Conservation (phyloP, 2,113 vertebrate genomes). For the Rhipidura dahli region DNA sequence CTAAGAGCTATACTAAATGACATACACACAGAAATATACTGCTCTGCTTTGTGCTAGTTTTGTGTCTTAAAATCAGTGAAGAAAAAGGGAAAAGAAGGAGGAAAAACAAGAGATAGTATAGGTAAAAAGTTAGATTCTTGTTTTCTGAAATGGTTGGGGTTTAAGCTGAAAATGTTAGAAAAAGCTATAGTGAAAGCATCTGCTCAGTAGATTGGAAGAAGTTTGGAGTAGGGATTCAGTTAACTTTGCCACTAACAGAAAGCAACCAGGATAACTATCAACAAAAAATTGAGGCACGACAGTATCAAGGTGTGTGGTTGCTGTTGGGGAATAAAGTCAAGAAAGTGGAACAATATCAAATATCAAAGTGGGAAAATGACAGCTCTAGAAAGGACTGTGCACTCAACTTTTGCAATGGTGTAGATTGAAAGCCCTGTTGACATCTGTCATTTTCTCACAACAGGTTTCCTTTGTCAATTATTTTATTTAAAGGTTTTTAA, state of each 20-base stretch:
- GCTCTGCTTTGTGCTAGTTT: neutral
- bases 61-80: neutral
- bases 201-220: neutral
- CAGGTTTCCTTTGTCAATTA: neutral
- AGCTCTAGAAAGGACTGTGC: neutral
- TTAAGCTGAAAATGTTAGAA: neutral
- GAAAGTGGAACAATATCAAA: neutral
- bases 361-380: neutral
- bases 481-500: neutral
- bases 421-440: neutral
- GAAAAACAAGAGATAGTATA: neutral
- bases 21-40: neutral
- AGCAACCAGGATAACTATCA: neutral
- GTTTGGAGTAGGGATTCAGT: neutral
- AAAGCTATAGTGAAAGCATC: neutral
- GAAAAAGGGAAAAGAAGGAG: rapidly evolving
- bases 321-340: neutral
- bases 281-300: neutral
- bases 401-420: neutral
- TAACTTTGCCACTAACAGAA: neutral
- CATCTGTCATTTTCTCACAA: neutral
- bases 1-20: neutral
- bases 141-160: neutral
- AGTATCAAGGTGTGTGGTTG: rapidly evolving
- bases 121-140: neutral